Evolutionary conservation across 2,113 vertebrate species (phyloP).

Genomic region (Cyphomyrus discorhynchus): DNA sequence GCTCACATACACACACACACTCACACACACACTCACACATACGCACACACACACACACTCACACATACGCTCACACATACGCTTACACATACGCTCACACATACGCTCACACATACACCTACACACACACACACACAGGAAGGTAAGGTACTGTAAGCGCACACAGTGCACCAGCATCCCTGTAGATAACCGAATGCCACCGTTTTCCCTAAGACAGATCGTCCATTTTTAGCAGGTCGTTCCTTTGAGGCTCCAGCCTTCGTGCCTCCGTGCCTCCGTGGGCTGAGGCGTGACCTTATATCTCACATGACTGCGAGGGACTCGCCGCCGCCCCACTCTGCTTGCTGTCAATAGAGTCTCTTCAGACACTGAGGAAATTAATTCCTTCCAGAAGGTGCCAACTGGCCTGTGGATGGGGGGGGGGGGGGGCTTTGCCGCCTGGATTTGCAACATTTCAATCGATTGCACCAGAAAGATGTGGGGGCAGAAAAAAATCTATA

Average conservation of each 20-base stretch:
- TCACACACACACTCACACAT: not conserved
- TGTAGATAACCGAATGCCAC: not conserved
- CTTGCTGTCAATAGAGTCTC: not conserved
- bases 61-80: not conserved
- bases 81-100: too few species aligned
- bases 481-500: slow-evolving; percentile 38
- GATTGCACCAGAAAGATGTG: slow-evolving; percentile 40
- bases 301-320: slow-evolving; percentile 10
- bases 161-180: not conserved
- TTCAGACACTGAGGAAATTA: not conserved
- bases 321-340: not conserved
- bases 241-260: not conserved
- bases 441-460: slow-evolving; percentile 42
- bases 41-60: not conserved
- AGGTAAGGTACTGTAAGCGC: not conserved
- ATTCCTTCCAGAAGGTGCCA: not conserved
- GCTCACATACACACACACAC: not conserved
- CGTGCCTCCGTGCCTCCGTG: not conserved
- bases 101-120: too few species aligned
- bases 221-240: not conserved
- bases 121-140: not conserved
- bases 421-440: not conserved
- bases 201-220: not conserved
- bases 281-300: not conserved
- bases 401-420: not conserved